Evolutionary conservation across 2,797 vertebrate species (phyloP), one percentile per base, ranked within the genome.

Genomic region (Chelon labrosus): DNA sequence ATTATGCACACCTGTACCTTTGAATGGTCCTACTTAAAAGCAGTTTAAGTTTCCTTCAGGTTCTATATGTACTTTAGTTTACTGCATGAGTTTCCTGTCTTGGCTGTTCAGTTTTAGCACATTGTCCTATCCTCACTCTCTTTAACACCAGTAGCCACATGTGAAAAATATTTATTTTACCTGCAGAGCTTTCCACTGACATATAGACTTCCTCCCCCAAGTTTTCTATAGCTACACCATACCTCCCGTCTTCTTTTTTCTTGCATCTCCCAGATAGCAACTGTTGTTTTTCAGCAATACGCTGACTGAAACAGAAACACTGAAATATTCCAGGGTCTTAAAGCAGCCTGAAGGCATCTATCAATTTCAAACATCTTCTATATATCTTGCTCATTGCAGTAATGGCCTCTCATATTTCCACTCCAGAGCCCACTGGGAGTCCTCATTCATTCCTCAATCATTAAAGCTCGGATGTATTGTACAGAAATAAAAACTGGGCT

Each of bases 401-500:
- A 71, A 44, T 39, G 27, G 16, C 51, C 51, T 14, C 61, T 63
- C 62, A 47, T 73, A 70, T 83, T 75, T 78, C 70, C 54, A 66
- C 54, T 70, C 65, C 35, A 79, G 47, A 68, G 66, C 47, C 60
- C 66, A 67, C 54, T 44, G 51, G 47, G 65, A 50, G 20, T 3
- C 35, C 25, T 61, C 41, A 41, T 55, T 57, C 44, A 0, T 65
- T 66, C 17, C 64, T 65, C 59, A 75, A 54, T 81, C 70, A 78
- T 79, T 75, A 69, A 70, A 77, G 58, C 67, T 77, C 51, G 54
- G 52, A 51, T 80, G 37, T 60, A 70, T 63, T 54, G 42, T 70
- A 27, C 10, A 57, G 56, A 63, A 75, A 80, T 73, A 61, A 20
- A 31, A 47, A 19, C 6, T 1, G 8, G 7, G 3, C 12, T 14